Conservation (phyloP, 1,140 invertebrate genomes). For the Odontomachus brunneus region DNA sequence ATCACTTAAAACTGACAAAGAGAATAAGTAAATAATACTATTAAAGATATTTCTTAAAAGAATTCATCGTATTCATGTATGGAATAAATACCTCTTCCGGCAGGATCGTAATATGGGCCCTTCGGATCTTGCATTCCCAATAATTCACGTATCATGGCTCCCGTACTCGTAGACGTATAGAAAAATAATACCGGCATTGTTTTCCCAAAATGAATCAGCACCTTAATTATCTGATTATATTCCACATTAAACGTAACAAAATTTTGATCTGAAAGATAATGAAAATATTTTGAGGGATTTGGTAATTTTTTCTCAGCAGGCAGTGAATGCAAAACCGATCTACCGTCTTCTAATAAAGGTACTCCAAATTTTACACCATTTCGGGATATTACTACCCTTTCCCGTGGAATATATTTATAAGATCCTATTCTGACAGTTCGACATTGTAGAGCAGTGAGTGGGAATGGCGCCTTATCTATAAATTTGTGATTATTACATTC, state of each 20-base stretch:
- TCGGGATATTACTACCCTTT: constrained; percentile 89
- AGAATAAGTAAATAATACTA: too few species aligned
- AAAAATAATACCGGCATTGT: constrained; percentile 91
- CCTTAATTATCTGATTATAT: constrained; percentile 89
- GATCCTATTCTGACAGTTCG: constrained; percentile 92
- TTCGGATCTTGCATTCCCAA: constrained; percentile 87
- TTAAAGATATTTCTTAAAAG: too few species aligned
- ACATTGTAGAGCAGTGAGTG: constrained; percentile 87
- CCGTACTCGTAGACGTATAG: constrained; percentile 89
- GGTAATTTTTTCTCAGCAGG: neutral
- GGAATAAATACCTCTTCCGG: constrained; percentile 86
- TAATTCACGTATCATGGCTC: constrained; percentile 88
- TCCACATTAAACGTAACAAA: constrained; percentile 88
- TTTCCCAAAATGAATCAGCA: constrained; percentile 91
- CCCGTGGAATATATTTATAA: constrained; percentile 90
- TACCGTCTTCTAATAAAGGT: constrained; percentile 88
- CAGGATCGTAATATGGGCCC: constrained; percentile 87
- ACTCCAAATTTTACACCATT: constrained; percentile 89
- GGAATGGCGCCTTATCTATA: constrained; percentile 61
- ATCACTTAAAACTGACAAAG: too few species aligned
- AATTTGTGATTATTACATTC: constrained; percentile 73
- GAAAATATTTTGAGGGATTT: constrained; percentile 10
- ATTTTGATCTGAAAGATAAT: constrained; percentile 77
- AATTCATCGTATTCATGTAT: too few species aligned
- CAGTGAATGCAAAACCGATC: neutral